phyloP scores from a whole-genome alignment of 1,140 invertebrate genomes.

The Arion vulgaris region DNA sequence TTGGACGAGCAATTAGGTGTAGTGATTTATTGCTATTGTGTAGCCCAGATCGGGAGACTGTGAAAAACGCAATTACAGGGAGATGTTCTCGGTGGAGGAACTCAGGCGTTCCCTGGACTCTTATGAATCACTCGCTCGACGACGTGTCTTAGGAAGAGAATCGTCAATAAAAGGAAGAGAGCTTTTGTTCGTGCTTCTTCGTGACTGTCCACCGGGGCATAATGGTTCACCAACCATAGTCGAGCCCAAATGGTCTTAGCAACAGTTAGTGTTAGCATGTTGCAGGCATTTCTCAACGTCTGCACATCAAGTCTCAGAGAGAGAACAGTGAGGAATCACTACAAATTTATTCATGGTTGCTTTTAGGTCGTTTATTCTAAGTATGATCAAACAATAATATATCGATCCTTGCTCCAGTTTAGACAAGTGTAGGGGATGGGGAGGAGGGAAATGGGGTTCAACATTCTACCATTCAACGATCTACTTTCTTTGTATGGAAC shows the following conservation, averaged over 20 bases:
- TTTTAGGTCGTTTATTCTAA: not conserved
- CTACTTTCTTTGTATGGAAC: too few relatives aligned
- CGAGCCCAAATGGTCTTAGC: not conserved
- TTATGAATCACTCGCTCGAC: conserved; percentile 15
- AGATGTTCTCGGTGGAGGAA: not conserved
- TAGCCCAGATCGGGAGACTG: not conserved
- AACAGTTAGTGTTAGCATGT: conserved; percentile 1
- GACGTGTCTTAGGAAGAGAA: not conserved
- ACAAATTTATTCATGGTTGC: not conserved
- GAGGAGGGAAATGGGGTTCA: too few relatives aligned
- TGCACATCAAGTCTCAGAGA: not conserved
- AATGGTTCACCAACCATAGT: not conserved
- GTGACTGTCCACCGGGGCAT: not conserved
- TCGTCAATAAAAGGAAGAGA: conserved; percentile 18
- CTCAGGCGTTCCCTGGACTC: conserved; percentile 19
- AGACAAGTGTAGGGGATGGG: too few relatives aligned
- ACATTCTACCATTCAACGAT: too few relatives aligned
- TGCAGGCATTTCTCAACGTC: not conserved
- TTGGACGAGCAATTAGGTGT: conserved; percentile 30
- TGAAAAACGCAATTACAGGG: conserved; percentile 35
- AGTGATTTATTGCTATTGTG: conserved; percentile 34
- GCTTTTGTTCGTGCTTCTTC: not conserved
- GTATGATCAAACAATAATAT: not conserved
- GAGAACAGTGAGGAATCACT: not conserved
- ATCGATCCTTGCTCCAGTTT: not conserved